These are phyloP conservation scores for Trichonephila clavipes DNA, from an alignment of 1,140 invertebrate species.

Conservation along the genomic window DNA sequence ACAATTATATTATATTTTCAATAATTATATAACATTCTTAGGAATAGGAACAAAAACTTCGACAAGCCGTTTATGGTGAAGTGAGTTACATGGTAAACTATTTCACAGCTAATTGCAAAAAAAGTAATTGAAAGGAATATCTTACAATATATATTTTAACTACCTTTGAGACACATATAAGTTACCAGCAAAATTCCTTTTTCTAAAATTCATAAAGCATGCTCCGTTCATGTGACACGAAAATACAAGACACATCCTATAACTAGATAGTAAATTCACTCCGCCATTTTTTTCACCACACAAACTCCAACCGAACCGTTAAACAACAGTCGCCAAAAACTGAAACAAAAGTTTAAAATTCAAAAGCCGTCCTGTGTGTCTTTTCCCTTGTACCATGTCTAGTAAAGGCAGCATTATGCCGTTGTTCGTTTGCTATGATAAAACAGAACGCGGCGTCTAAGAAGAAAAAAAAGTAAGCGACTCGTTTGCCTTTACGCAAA, in stretches of 20 bases:
- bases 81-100: no score
- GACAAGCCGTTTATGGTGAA: no score
- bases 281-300: not conserved
- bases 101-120: no score
- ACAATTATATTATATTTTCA: no score
- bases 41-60: no score
- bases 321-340: not conserved
- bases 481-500: conserved; percentile 30
- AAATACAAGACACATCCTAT: not conserved
- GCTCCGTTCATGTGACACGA: not conserved
- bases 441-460: not conserved
- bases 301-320: not conserved
- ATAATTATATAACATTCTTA: no score
- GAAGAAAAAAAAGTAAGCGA: not conserved
- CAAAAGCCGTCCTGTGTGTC: conserved; percentile 6
- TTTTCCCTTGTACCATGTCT: not conserved
- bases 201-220: no score
- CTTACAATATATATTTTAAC: no score
- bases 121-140: no score
- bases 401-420: not conserved
- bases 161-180: no score
- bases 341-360: conserved; percentile 7
- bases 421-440: conserved; percentile 23
- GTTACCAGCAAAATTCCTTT: no score
- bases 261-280: not conserved